Percentiles rank a stretch among this genome's conserved stretches.
These are phyloP conservation scores for Acrossocheilus fasciatus DNA, from an alignment of 2,797 vertebrate genomes.

Conservation along the genomic window DNA sequence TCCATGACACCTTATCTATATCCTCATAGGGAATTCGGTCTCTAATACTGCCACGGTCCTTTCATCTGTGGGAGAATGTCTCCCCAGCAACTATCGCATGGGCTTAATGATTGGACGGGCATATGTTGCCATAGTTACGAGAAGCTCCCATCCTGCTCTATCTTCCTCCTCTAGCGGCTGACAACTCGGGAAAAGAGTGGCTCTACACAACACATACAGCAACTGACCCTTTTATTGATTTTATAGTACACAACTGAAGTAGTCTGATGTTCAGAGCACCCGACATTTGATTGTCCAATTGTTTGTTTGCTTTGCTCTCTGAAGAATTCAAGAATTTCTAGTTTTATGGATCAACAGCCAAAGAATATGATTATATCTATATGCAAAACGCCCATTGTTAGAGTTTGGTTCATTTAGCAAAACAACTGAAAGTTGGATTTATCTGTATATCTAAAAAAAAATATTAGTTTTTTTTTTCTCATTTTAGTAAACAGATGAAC, in stretches of 20 bases:
- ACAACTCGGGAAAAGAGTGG: constrained; percentile 39
- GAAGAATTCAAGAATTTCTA: not conserved
- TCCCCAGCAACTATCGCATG: constrained; percentile 82
- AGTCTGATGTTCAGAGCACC: not conserved
- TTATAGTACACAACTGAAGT: no score
- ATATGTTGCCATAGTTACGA: constrained; percentile 83
- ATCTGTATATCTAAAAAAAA: not conserved
- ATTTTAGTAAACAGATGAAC: constrained; percentile 10
- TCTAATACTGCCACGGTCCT: constrained; percentile 65
- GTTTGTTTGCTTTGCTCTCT: not conserved
- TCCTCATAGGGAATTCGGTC: constrained; percentile 58
- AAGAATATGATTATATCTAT: no score
- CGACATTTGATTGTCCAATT: not conserved
- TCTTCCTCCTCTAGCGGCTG: constrained; percentile 46
- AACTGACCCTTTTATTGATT: constrained; percentile 11
- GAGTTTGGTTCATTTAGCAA: not conserved
- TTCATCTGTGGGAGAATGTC: constrained; percentile 74
- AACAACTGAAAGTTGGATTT: not conserved
- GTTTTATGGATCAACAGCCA: not conserved
- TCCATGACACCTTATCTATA: constrained; percentile 68
- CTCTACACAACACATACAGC: constrained; percentile 55
- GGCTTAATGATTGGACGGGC: constrained; percentile 81
- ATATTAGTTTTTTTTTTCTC: not conserved
- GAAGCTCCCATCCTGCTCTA: constrained; percentile 75
- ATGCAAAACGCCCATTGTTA: not conserved